phyloP scores from a whole-genome alignment of 2,888 invertebrate species.

The Ypsolopha scabrella region DNA sequence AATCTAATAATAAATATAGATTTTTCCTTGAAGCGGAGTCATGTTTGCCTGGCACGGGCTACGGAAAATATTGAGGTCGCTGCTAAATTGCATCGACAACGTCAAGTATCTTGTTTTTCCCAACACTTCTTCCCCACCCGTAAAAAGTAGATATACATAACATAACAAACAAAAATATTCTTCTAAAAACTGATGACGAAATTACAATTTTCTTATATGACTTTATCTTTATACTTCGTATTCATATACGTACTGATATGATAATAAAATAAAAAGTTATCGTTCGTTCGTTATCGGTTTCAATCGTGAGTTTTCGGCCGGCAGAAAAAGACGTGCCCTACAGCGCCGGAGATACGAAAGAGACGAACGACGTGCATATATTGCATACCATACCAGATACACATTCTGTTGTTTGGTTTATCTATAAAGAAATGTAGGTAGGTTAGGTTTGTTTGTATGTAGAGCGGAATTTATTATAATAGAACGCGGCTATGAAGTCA shows the following conservation, averaged over 20 bases:
- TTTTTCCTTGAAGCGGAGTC: slow-evolving; percentile 21
- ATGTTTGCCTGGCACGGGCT: slow-evolving; percentile 20
- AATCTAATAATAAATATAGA: slow-evolving; percentile 1
- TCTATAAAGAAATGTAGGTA: not conserved
- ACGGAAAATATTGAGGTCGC: slow-evolving; percentile 24
- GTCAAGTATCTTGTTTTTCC: not conserved
- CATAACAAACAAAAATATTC: not conserved
- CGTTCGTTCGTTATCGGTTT: slow-evolving; percentile 6
- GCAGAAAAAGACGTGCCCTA: slow-evolving; percentile 7
- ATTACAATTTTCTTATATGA: not conserved
- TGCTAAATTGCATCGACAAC: slow-evolving; percentile 6
- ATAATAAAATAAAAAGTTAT: slow-evolving; percentile 13
- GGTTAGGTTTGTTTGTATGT: not conserved
- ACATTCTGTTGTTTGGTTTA: not conserved
- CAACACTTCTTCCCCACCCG: not conserved
- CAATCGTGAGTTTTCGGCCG: slow-evolving; percentile 7
- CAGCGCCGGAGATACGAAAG: not conserved
- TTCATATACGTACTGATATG: slow-evolving; percentile 7
- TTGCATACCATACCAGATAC: not conserved
- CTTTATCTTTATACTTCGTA: not conserved
- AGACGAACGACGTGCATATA: not conserved
- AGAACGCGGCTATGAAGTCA: too few species aligned
- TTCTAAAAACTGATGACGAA: not conserved
- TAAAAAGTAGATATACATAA: not conserved
- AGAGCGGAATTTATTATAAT: not conserved